A percentile compares a stretch with the other conserved stretches of the same genome.
Evolutionary conservation across 2,113 vertebrate species (phyloP).

Genomic region (Takifugu flavidus): DNA sequence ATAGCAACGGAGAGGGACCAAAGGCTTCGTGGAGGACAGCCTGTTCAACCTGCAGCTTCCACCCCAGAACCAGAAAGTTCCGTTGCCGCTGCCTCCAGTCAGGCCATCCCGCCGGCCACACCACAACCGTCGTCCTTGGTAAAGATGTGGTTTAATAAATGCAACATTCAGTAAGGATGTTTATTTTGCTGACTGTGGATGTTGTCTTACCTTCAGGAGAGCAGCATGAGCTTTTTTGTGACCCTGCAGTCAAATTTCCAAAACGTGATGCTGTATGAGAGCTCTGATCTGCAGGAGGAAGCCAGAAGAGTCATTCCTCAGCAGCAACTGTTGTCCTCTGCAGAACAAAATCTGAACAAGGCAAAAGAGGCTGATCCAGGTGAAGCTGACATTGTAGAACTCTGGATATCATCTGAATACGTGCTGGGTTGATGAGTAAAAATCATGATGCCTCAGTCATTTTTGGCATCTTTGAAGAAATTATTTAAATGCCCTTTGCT

Average conservation of each 20-base stretch:
- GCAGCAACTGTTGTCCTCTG: conserved; percentile 73
- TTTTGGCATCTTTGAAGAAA: too few relatives aligned
- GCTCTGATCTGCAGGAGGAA: conserved; percentile 81
- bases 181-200: neutral
- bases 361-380: conserved; percentile 81
- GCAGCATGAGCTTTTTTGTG: conserved; percentile 75
- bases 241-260: conserved; percentile 84
- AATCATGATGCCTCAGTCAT: too few relatives aligned
- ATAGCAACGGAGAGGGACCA: conserved; percentile 86
- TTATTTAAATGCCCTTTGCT: too few relatives aligned
- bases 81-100: conserved; percentile 1
- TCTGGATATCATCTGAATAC: too few relatives aligned
- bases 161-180: neutral
- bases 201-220: conserved; percentile 60
- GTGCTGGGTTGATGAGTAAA: too few relatives aligned
- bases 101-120: conserved; percentile 10
- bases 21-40: conserved; percentile 66
- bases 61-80: neutral
- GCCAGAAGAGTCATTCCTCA: conserved; percentile 80
- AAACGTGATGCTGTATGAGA: conserved; percentile 86
- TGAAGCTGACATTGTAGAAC: conserved; percentile 43
- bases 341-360: conserved; percentile 77
- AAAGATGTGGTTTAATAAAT: conserved; percentile 1
- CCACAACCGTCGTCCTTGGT: conserved; percentile 50
- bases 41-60: conserved; percentile 31